Evolutionary conservation across 2,888 invertebrate species (phyloP).

Genomic region (Amblyjoppa proteus): DNA sequence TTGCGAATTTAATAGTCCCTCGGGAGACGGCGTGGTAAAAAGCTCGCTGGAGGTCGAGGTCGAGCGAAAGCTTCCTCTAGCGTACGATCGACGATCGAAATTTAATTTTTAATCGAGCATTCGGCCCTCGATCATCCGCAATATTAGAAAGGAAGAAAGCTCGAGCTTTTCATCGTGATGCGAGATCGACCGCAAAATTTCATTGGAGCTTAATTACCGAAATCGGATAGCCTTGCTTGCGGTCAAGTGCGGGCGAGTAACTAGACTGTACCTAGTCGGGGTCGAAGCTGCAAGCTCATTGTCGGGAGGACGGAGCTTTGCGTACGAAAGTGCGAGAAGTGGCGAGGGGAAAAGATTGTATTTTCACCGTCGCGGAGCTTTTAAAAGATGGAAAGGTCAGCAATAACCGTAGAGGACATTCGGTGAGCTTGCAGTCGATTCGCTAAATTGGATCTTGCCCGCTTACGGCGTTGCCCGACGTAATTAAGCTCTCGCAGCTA

Average conservation of each 20-base stretch:
- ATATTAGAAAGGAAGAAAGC: not conserved
- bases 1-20: constrained; percentile 32
- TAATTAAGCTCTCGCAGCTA: too few relatives aligned
- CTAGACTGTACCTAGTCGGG: too few relatives aligned
- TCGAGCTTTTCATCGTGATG: not conserved
- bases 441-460: too few relatives aligned
- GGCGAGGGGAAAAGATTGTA: too few relatives aligned
- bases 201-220: not conserved
- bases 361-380: too few relatives aligned
- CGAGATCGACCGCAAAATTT: not conserved
- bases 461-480: too few relatives aligned
- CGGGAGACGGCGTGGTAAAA: not conserved
- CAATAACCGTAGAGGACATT: too few relatives aligned
- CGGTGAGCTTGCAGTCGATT: too few relatives aligned
- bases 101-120: constrained; percentile 26
- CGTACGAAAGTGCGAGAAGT: too few relatives aligned
- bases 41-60: not conserved
- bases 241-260: not conserved
- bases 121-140: not conserved
- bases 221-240: not conserved
- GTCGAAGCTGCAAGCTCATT: too few relatives aligned
- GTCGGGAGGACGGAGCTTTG: too few relatives aligned
- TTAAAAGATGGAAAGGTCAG: too few relatives aligned
- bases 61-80: not conserved
- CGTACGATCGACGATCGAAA: constrained; percentile 8